Evolutionary conservation across 2,113 vertebrate genomes (phyloP).

Genomic region (Rhadina sibilatrix): DNA sequence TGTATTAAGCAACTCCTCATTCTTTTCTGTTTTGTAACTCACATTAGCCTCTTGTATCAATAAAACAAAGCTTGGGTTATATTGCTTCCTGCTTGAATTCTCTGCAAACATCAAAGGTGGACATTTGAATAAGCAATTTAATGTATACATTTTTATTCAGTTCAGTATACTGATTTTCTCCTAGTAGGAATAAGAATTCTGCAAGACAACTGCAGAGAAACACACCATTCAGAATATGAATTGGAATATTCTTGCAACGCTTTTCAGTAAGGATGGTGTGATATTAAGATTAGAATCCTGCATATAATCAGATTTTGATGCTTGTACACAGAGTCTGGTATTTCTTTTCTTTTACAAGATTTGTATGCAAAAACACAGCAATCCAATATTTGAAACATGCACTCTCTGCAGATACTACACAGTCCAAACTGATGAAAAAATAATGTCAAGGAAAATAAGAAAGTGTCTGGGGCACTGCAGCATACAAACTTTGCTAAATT

Average conservation of each 20-base stretch:
- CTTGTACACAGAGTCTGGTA: conserved; percentile 61
- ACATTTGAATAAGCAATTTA: conserved; percentile 80
- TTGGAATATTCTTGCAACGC: conserved; percentile 68
- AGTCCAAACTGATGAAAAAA: conserved; percentile 52
- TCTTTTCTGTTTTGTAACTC: conserved; percentile 12
- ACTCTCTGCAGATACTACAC: conserved; percentile 22
- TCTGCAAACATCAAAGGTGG: conserved; percentile 73
- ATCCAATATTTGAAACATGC: conserved; percentile 46
- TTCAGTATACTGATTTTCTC: conserved; percentile 75
- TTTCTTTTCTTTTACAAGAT: conserved; percentile 65
- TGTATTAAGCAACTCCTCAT: conserved; percentile 5
- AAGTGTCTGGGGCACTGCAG: neutral
- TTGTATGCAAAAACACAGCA: conserved; percentile 61
- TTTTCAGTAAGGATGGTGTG: conserved; percentile 65
- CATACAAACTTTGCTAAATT: neutral
- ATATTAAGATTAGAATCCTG: conserved; percentile 76
- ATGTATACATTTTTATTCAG: conserved; percentile 79
- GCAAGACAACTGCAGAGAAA: conserved; percentile 73
- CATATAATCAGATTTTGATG: conserved; percentile 75
- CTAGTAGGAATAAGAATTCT: conserved; percentile 73
- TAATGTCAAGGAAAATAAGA: conserved; percentile 38
- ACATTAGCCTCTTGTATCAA: conserved; percentile 56
- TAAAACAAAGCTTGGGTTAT: conserved; percentile 75
- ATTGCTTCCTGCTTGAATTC: conserved; percentile 73
- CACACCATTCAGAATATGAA: conserved; percentile 74